A percentile compares a stretch with the other conserved stretches of the same genome.
phyloP scores from a whole-genome alignment of 1,140 invertebrate genomes.

The Cydia splendana region DNA sequence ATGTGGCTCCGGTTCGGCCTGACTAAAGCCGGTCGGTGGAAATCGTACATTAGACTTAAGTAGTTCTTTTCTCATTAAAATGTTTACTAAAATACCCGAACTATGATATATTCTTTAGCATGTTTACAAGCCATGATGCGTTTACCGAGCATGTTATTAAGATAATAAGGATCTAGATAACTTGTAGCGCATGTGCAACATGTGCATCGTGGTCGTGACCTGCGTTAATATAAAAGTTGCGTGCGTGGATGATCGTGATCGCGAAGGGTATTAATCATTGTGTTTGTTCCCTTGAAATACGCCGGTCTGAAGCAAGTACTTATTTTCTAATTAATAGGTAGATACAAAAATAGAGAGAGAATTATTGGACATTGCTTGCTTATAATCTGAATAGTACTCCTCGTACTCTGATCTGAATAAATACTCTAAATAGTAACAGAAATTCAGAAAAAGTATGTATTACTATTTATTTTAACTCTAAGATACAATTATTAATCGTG shows the following conservation, averaged over 20 bases:
- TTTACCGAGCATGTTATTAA: background rate
- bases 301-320: background rate
- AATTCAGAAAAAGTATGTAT: background rate
- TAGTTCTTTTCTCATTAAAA: too few relatives aligned
- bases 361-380: too few relatives aligned
- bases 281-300: slow-evolving; percentile 9
- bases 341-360: background rate
- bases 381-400: too few relatives aligned
- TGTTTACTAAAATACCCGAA: too few relatives aligned
- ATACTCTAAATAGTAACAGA: too few relatives aligned
- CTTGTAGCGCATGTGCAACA: background rate
- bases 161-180: background rate
- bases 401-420: too few relatives aligned
- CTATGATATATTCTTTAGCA: background rate
- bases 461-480: too few relatives aligned
- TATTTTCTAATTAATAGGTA: background rate
- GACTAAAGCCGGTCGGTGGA: too few relatives aligned
- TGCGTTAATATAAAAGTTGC: slow-evolving; percentile 9
- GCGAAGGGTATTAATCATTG: background rate
- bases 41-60: too few relatives aligned
- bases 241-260: slow-evolving; percentile 10
- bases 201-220: background rate
- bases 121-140: background rate
- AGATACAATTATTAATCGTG: too few relatives aligned
- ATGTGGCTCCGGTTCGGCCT: too few relatives aligned